Base-by-base conservation (phyloP, 2,113 vertebrate species). In the Dermatemys mawii region DNA sequence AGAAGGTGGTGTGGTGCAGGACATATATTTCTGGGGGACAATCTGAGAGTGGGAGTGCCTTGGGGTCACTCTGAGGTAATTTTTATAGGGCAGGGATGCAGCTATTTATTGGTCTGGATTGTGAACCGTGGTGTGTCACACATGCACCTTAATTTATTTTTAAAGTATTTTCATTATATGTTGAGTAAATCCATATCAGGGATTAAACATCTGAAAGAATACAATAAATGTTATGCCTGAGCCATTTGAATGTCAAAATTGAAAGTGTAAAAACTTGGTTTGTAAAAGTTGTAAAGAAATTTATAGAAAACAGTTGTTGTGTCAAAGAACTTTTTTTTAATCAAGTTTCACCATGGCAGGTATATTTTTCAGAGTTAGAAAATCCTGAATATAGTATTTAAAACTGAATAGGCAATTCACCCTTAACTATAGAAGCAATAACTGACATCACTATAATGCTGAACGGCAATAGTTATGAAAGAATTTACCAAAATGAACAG, bases 401-500 rank as follows among this genome's bases (percentile, higher is more conserved):
- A 83, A 83, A 67, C 16, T 16, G 6, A 38, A 57, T 46, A 80
- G 6, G 5, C 7, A 94, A 93, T 90, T 27, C 54, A 91, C 29
- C 73, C 48, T 94, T 73, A 57, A 88, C 87, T 1, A 22, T 3
- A 60, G 67, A 6, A 54, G 22, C 35, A 54, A 16, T 10, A 67
- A 29, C 85, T 84, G 14, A 3, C 29, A 44, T 51, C 19, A 38
- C 90, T 84, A 54, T 81, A 97, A 88, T 83, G 49, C 78, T 94
- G 80, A 97, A 88, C 3, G 94, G 48, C n/a, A 96, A 38, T 14
- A 73, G 48, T 94, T 96, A 24, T 87, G 87, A 96, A 8, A 67
- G 44, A 95, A 95, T 93, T 96, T 89, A 94, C 92, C 83, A 97
- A 97, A 97, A 96, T 46, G 89, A 0, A 90, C 75, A 92, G 60